Conservation (phyloP, 92 coral and sea anemone species). For the Palythoa caribaeorum region DNA sequence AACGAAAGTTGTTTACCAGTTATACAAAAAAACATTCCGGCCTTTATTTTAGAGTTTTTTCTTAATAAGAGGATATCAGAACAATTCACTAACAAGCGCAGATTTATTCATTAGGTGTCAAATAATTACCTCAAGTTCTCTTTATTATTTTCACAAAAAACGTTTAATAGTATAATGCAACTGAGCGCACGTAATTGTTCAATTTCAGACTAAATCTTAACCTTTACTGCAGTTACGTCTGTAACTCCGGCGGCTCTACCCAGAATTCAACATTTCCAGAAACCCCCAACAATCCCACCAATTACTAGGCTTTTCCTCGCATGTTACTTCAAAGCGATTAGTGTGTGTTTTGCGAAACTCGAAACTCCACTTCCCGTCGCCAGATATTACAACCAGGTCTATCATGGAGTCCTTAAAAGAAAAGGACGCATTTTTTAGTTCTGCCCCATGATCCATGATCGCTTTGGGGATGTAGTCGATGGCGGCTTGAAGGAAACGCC, state of each 20-base stretch:
- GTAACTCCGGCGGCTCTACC: background rate
- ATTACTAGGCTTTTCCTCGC: background rate
- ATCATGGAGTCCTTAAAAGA: slow-evolving; percentile 9
- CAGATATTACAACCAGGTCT: slow-evolving; percentile 18
- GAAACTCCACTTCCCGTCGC: slow-evolving; percentile 22
- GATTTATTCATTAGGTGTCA: too few species aligned
- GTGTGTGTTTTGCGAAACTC: slow-evolving; percentile 5
- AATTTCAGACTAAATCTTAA: too few species aligned
- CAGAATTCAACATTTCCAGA: background rate
- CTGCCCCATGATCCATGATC: slow-evolving; percentile 20
- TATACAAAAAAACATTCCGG: too few species aligned
- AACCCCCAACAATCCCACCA: background rate
- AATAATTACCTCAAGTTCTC: too few species aligned
- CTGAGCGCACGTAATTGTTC: too few species aligned
- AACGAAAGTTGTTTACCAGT: too few species aligned
- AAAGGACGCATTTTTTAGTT: slow-evolving; percentile 21
- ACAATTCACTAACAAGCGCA: too few species aligned
- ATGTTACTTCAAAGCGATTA: background rate
- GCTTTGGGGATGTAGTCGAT: slow-evolving; percentile 40
- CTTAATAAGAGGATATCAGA: too few species aligned
- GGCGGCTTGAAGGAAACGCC: slow-evolving; percentile 36
- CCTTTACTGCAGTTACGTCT: background rate
- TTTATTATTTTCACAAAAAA: too few species aligned
- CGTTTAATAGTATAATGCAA: too few species aligned
- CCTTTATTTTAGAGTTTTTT: too few species aligned